Evolutionary conservation across 2,797 vertebrate genomes (phyloP).

Genomic region (Sarcoramphus papa): DNA sequence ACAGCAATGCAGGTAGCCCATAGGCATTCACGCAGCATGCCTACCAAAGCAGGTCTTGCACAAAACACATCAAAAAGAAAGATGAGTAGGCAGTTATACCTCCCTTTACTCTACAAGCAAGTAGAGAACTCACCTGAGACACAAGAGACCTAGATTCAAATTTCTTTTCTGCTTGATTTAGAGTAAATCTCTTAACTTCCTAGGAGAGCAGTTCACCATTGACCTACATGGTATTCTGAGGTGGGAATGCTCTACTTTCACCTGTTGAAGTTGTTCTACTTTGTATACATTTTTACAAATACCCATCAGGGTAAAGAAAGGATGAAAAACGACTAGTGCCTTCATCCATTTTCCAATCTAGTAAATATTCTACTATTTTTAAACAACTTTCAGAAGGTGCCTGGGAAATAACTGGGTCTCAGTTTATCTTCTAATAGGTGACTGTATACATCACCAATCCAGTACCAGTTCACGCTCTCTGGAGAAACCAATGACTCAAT

Average conservation of each 20-base stretch:
- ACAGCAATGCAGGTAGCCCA: not conserved
- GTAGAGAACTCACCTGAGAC: not conserved
- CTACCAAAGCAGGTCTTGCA: not conserved
- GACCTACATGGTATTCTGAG: not conserved
- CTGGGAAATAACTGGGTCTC: not conserved
- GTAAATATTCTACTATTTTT: not conserved
- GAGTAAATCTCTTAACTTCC: not conserved
- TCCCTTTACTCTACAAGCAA: not conserved
- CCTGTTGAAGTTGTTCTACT: not conserved
- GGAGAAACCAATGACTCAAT: not conserved
- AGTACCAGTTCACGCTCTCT: not conserved
- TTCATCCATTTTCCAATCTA: not conserved
- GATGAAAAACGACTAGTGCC: not conserved
- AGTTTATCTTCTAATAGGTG: not conserved
- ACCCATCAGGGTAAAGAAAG: not conserved
- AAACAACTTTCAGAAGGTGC: not conserved
- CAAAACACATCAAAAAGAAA: not conserved
- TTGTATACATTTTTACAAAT: not conserved
- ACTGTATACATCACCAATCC: not conserved
- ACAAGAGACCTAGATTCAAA: not conserved
- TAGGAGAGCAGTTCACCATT: not conserved
- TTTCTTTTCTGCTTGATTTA: not conserved
- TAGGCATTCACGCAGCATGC: not conserved
- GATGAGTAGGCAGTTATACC: fast-evolving
- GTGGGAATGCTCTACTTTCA: not conserved